These are phyloP conservation scores for Pocota personata DNA, from an alignment of 2,888 invertebrate species.

Conservation along the genomic window DNA sequence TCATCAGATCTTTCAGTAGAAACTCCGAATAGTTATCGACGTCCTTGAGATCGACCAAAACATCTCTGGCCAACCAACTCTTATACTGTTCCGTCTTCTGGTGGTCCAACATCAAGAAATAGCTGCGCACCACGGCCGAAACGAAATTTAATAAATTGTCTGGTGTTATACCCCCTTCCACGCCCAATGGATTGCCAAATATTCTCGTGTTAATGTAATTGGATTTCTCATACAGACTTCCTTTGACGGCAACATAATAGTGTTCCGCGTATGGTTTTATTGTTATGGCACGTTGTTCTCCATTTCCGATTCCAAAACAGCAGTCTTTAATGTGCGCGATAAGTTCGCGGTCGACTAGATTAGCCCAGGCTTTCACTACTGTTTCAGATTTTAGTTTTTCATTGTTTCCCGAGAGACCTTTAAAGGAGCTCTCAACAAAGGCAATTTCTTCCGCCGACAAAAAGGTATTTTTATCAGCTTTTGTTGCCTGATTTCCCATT, in stretches of 20 bases:
- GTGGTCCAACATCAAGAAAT: constrained; percentile 46
- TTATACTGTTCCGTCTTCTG: constrained; percentile 49
- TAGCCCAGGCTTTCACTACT: constrained; percentile 12
- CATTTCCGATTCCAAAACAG: constrained; percentile 15
- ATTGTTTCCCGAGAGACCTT: constrained; percentile 62
- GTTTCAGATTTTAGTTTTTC: constrained; percentile 38
- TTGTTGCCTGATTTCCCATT: constrained; percentile 77
- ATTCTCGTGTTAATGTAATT: constrained; percentile 48
- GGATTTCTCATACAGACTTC: constrained; percentile 51
- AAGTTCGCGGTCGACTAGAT: constrained; percentile 39
- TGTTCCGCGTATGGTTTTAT: constrained; percentile 43
- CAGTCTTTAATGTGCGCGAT: constrained; percentile 23
- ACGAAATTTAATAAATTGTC: constrained; percentile 28
- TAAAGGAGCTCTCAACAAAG: constrained; percentile 77
- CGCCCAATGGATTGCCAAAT: constrained; percentile 47
- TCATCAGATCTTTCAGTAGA: constrained; percentile 30
- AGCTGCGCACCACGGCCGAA: constrained; percentile 53
- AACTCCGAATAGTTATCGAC: constrained; percentile 48
- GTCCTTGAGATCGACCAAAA: constrained; percentile 24
- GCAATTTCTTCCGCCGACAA: constrained; percentile 77
- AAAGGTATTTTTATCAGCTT: constrained; percentile 62
- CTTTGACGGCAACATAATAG: constrained; percentile 47
- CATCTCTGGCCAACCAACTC: constrained; percentile 45
- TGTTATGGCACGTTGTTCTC: constrained; percentile 19
- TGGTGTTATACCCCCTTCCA: constrained; percentile 48